Evolutionary conservation across 1,140 invertebrate species (phyloP), one percentile per base, ranked within the genome.

Genomic region (Anagrus nilaparvatae): DNA sequence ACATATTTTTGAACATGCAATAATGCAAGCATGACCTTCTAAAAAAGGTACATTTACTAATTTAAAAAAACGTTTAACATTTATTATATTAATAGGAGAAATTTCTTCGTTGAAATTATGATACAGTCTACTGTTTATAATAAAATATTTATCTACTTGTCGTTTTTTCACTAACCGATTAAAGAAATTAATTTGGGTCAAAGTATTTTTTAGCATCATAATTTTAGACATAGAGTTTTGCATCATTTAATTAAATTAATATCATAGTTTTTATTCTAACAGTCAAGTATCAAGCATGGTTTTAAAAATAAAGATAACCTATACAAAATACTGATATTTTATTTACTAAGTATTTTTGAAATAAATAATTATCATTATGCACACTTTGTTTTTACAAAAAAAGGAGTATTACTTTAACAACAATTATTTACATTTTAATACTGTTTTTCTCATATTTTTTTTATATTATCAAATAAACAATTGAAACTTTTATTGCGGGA

Each of bases 1-100:
- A 54, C 73, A 73, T 34, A 77, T 58, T 23, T 69, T 69, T 63
- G 78, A 81, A 36, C 69, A 60, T 12, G 69, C 54, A 30, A 70
- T 58, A 46, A 79, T 63, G 60, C 76, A 79, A 20, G 76, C 71
- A 56, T 71, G 65, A 5, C 78, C 78, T 46, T 79, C 77, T 35
- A 71, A 62, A 52, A 60, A 62, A 25, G 25, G 42, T 17, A 66
- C 47, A 46, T 64, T 61, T 40, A 53, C 45, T 25, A 53, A 50
- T 37, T 65, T 70, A 13, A 76, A 51, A 35, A 47, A 46, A 43
- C 50, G 53, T 50, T 70, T 72, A n/a, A 77, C 70, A 43, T 65
- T 54, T 21, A 50, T 28, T 1, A 62, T 28, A 8, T 67, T 61
- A 14, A 70, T 44, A 9, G 31, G 24, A 7, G 42, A 3, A 12